phyloP scores from a whole-genome alignment of 2,797 vertebrate genomes.

The Myiotriccus ornatus region DNA sequence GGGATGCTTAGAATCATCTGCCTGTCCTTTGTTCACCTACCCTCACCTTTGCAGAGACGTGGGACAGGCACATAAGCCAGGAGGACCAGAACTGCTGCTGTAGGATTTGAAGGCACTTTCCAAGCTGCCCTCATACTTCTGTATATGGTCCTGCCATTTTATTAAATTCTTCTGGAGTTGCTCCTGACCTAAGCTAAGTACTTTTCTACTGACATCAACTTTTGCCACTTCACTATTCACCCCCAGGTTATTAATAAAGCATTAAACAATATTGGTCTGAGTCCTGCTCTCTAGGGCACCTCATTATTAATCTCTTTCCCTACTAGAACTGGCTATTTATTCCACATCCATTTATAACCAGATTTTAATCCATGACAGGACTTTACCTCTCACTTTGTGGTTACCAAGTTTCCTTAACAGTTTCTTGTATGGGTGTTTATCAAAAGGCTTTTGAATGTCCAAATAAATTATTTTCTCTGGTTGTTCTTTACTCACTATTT shows the following conservation, averaged over 20 bases:
- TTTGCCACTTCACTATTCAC: constrained; percentile 62
- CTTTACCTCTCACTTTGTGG: constrained; percentile 69
- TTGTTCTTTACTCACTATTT: constrained; percentile 67
- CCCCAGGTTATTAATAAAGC: constrained; percentile 66
- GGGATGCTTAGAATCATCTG: neutral
- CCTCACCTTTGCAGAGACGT: neutral
- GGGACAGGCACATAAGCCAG: fast-evolving
- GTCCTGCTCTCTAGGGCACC: constrained; percentile 34
- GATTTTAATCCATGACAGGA: constrained; percentile 64
- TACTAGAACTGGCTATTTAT: constrained; percentile 65
- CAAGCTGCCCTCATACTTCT: neutral
- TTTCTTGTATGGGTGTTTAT: constrained; percentile 67
- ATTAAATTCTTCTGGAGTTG: constrained; percentile 47
- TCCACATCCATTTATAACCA: constrained; percentile 53
- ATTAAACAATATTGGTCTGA: constrained; percentile 54
- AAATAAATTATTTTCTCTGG: constrained; percentile 75
- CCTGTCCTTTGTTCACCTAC: neutral
- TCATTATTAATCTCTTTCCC: constrained; percentile 68
- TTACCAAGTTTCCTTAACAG: constrained; percentile 65
- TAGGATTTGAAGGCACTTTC: neutral
- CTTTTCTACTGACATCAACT: constrained; percentile 65
- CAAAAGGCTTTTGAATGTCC: constrained; percentile 74
- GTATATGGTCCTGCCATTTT: neutral
- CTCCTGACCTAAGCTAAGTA: constrained; percentile 46
- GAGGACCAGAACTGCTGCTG: neutral